Base-by-base conservation (phyloP, 2,888 invertebrate genomes). In the Gymnocheta viridis region DNA sequence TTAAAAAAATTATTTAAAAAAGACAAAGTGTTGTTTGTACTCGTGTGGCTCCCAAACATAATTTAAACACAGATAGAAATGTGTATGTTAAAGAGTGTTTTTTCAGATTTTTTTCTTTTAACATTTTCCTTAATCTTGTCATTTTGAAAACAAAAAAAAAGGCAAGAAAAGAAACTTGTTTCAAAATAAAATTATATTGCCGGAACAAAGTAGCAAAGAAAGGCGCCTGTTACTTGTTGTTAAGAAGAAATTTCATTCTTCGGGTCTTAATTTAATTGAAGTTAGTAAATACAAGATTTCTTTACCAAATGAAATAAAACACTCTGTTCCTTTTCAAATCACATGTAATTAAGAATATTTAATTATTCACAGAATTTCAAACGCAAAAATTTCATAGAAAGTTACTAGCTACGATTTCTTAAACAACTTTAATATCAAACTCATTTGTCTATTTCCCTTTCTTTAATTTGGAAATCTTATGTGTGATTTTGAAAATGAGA, bases 21-120 rank as follows among this genome's bases (percentile, higher is more conserved):
- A 7, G 14, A 14, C 41, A 47, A 32, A 54, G 54, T 66, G 19
- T 64, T 62, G 17, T 66, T 64, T 60, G 4, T 19, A 27, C 2
- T 54, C 41, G 22, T 19, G 24, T 66, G 56, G 66, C 54, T 66
- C 44, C 67, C 12, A 44, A 44, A 54, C 41, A 35, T 35, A 47
- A 72, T 58, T 56, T 72, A 19, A n/a, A 72, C 47, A 44, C 17
- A 19, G 1, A 54, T n/a, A 19, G 2, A 41, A 27, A 12, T 44
- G n/a, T 32, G 29, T 44, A 1, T 56, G 51, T 27, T 4, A 1
- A 7, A 2, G 35, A 49, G 17, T 22, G 41, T 54, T 27, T 38
- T 14, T 17, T 41, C 51, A 10, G 29, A 38, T 44, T 29, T 44
- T 38, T 10, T 10, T 27, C 0, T 54, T 54, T 41, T 17, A 17